Conservation (phyloP, 2,797 vertebrate genomes). For the Leptatherina wallacei region DNA sequence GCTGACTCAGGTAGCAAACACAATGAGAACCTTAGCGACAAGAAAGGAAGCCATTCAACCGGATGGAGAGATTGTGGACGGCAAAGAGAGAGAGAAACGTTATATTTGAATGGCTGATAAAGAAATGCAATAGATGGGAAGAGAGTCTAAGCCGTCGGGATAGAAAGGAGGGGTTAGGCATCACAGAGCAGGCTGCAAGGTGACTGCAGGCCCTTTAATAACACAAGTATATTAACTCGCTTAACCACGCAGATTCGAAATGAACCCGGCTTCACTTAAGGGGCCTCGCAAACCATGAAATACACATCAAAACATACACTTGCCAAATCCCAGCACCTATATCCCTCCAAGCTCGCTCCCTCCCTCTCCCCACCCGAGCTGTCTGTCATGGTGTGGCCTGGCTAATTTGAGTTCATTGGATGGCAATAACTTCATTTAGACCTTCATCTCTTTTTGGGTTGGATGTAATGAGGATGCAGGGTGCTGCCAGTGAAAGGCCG, state of each 20-base stretch:
- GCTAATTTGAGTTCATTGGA: slow-evolving; percentile 86
- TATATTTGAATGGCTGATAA: slow-evolving; percentile 76
- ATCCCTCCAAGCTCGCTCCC: slow-evolving; percentile 33
- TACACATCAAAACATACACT: slow-evolving; percentile 72
- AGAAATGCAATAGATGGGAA: slow-evolving; percentile 68
- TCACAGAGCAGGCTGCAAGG: slow-evolving; percentile 59
- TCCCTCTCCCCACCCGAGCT: slow-evolving; percentile 45
- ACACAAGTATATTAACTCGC: slow-evolving; percentile 75
- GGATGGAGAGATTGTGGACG: slow-evolving; percentile 69
- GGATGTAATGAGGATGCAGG: slow-evolving; percentile 84
- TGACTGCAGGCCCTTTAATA: slow-evolving; percentile 77
- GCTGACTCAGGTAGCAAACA: slow-evolving; percentile 83
- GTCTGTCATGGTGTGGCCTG: slow-evolving; percentile 77
- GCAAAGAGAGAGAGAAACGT: slow-evolving; percentile 47
- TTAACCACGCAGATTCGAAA: slow-evolving; percentile 75
- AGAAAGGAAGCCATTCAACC: slow-evolving; percentile 71
- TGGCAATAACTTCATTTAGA: slow-evolving; percentile 87
- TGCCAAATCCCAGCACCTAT: slow-evolving; percentile 69
- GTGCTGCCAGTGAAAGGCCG: slow-evolving; percentile 73
- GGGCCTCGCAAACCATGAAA: slow-evolving; percentile 69
- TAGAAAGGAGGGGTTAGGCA: slow-evolving; percentile 35
- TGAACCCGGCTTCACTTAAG: slow-evolving; percentile 68
- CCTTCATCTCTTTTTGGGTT: slow-evolving; percentile 77
- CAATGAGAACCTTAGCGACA: slow-evolving; percentile 72
- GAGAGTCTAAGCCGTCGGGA: slow-evolving; percentile 63